Evolutionary conservation across 2,888 invertebrate species (phyloP), one percentile per base, ranked within the genome.

Genomic region (Myopa testacea): DNA sequence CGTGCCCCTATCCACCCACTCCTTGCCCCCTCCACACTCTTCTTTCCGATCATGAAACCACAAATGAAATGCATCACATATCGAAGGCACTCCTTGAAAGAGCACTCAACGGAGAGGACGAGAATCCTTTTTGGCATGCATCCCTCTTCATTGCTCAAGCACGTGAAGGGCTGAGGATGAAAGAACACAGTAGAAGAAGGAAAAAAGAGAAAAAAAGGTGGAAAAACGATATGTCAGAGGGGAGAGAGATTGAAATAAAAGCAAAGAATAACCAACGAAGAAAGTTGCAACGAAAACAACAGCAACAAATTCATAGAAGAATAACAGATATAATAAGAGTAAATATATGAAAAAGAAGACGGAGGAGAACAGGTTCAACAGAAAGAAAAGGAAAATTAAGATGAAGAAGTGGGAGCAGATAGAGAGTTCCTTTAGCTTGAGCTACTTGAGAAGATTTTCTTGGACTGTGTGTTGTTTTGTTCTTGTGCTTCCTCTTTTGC

Each of bases 51-150:
- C 34, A 58, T 10, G 16, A 8, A 45, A 74, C 26, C 75, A 55
- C 37, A 52, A 75, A 58, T 67, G 19, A 67, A 67, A 73, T 50
- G 52, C 55, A 45, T n/a, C 40, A 72, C 72, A 26, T 58, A 72
- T 60, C 72, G 72, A 38, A 38, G n/a, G 26, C 45, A 26, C 52
- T 69, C 4, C 69, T 40, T 50, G 62, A 26, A 62, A 62, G 0
- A 45, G 45, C 45, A 45, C 45, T 45, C 45, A 45, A 45, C 10
- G 45, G 3, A 45, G 45, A 45, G 4, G 45, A 3, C 45, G 45
- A 45, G 45, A 2, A 45, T 45, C 71, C 58, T 71, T 58, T 71
- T 58, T 71, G 70, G 50, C 70, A 14, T 14, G 50, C 50, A 50
- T 14, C 10, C 50, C 50, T 50, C 50, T 50, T 50, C 50, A 50